Base-by-base conservation (phyloP, 2,113 vertebrate genomes). In the Corythornis vintsioides region DNA sequence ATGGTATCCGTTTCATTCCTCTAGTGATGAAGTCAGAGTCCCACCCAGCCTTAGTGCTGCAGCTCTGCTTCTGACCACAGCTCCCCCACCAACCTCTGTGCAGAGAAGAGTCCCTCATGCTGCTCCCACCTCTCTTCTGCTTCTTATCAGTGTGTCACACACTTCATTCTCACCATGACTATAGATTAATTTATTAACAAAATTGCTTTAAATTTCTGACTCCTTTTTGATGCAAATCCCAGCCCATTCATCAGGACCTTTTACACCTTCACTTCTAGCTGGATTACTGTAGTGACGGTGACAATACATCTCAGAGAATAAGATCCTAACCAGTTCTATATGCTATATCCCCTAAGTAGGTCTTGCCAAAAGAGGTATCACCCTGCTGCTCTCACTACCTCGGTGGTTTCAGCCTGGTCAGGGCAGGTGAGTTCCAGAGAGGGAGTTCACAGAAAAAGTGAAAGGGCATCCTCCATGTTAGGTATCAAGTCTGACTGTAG, bases 41-140 rank as follows among this genome's bases (percentile, higher is more conserved):
- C 16, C 16, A n/a, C 14, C 7, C 47, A 29, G 4, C 3, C 3
- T 0, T 26, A 2, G 0, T 5, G 75, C 22, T 50, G 40, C 0
- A 0, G 25, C 56, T 88, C 61, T 82, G 66, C 33, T 42, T 69
- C 43, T 2, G 4, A 6, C 28, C 29, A 15, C 1, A 2, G 26
- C 19, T 42, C 64, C n/a, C 31, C 5, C 14, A 33, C 14, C 14
- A 35, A 7, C 2, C 10, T 7, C 60, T 5, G 0, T 13, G 6
- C 13, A 38, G 33, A 29, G 45, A 38, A 57, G 13, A 33, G 4
- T 1, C 28, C 4, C 38, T 45, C 31, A 7, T 0, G 0, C 71
- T 31, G 15, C 50, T 82, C 47, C 73, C 57, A 21, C 55, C 69
- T 42, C 76, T 5, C 20, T 45, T 3, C 28, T 25, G 48, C 55